Conservation (phyloP, 53 echinoderm and acorn worm species). For the Arbacia lixula region DNA sequence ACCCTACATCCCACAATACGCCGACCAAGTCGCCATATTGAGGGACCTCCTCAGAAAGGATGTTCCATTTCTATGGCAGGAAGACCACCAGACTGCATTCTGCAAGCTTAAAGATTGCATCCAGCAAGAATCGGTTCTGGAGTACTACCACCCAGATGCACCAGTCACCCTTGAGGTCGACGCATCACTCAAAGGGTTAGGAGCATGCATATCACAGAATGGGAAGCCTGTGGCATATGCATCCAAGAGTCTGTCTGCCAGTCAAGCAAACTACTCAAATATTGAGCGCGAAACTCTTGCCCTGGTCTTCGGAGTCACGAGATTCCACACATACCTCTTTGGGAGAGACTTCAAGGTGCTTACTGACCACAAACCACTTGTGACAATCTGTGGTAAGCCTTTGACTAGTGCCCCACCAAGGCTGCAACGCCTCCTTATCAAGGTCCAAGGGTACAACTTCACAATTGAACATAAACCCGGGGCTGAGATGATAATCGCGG, state of each 20-base stretch:
- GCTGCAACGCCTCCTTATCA: conserved; percentile 66
- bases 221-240: too few species aligned
- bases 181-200: too few species aligned
- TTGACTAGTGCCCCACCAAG: conserved; percentile 65
- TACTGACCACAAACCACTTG: conserved; percentile 73
- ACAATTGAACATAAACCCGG: conserved; percentile 55
- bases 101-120: conserved; percentile 36
- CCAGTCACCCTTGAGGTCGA: conserved; percentile 33
- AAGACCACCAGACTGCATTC: conserved; percentile 58
- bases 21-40: conserved; percentile 39
- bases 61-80: conserved; percentile 55
- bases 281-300: conserved; percentile 68
- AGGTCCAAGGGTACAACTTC: conserved; percentile 72
- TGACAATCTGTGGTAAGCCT: conserved; percentile 72
- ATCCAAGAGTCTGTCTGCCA: conserved; percentile 62
- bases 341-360: conserved; percentile 51
- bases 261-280: conserved; percentile 73
- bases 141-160: conserved; percentile 32
- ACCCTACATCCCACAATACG: conserved; percentile 57
- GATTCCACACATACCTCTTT: conserved; percentile 71
- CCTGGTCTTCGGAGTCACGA: conserved; percentile 57
- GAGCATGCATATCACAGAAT: too few species aligned
- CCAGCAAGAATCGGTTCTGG: background rate
- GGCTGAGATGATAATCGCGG: conserved; percentile 56
- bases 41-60: conserved; percentile 40